Base-by-base conservation (phyloP, 92 coral and sea anemone genomes). In the Zoanthus sociatus region DNA sequence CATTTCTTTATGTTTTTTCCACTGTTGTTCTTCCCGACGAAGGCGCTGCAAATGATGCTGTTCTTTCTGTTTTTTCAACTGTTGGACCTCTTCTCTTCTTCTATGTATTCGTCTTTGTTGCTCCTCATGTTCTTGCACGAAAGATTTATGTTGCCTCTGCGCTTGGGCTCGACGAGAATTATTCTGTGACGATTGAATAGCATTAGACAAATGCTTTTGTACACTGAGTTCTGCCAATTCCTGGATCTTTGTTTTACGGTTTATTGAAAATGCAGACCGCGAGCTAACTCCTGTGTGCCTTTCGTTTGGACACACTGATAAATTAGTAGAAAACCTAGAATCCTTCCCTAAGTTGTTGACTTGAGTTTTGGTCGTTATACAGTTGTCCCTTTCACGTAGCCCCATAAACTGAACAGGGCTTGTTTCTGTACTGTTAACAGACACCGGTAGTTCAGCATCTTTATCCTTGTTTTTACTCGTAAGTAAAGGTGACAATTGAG, bases 41-140 rank as follows among this genome's bases (percentile, higher is more conserved):
- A 81, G 85, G 15, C 85, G 85, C 63, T 81, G 85, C 58, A 81
- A 54, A 66, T 81, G 85, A 66, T 81, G 85, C 12, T 81, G 85
- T 17, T 81, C 85, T 66, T 69, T 66, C 50, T 81, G 85, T 30
- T 71, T 81, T 33, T 81, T 81, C 17, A 81, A 3, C n/a, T 81
- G 61, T 21, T 81, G 85, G 18, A 46, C 45, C 20, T 81, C 85
- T 64, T 47, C 75, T 21, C 47, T 64, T 67, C 58, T 81, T 69
- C 58, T 64, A 42, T 81, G 73, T 20, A 47, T 54, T 66, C 85
- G 74, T 44, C 58, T 48, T 50, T 81, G 85, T 30, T 81, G 74
- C 20, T 66, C 74, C 20, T 81, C 85, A 8, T 67, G 85, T 21
- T 66, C 85, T 66, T 66, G 73, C 20, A 53, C 60, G 58, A 81